Conservation (phyloP, 2,797 vertebrate genomes). For the Onychomys leucogaster region DNA sequence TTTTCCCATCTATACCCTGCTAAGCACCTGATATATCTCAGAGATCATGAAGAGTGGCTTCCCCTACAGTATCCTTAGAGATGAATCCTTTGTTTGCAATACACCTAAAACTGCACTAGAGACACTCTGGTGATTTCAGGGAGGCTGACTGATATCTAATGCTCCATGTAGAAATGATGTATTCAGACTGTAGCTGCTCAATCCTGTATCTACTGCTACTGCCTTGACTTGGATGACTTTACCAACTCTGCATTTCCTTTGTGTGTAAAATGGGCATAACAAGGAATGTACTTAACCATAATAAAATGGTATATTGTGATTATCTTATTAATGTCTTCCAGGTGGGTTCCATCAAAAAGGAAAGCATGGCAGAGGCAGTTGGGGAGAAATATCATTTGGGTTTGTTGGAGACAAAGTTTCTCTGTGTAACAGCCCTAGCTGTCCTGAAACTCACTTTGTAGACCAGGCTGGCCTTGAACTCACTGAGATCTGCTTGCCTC, state of each 20-base stretch:
- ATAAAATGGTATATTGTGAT: conserved; percentile 20
- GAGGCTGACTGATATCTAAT: not conserved
- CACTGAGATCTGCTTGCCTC: not conserved
- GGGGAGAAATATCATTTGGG: not conserved
- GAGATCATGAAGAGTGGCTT: not conserved
- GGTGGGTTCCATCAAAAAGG: not conserved
- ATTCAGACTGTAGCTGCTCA: conserved; percentile 44
- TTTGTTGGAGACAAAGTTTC: not conserved
- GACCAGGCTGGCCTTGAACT: not conserved
- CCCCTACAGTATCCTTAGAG: not conserved
- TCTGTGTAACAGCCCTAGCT: not conserved
- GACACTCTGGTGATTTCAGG: not conserved
- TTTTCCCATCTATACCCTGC: not conserved
- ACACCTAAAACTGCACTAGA: not conserved
- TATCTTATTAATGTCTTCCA: conserved; percentile 8
- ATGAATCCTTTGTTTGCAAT: not conserved
- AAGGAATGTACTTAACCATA: conserved; percentile 7
- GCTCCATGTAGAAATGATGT: not conserved
- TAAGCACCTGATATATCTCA: not conserved
- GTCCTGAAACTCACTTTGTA: not conserved
- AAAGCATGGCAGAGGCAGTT: not conserved
- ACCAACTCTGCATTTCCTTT: not conserved
- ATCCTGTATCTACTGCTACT: not conserved
- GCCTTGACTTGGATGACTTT: conserved; percentile 9
- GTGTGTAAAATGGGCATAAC: not conserved